Percentiles rank a stretch among this genome's conserved stretches.
Conservation (phyloP, 2,797 vertebrate species). For the Catharus ustulatus region DNA sequence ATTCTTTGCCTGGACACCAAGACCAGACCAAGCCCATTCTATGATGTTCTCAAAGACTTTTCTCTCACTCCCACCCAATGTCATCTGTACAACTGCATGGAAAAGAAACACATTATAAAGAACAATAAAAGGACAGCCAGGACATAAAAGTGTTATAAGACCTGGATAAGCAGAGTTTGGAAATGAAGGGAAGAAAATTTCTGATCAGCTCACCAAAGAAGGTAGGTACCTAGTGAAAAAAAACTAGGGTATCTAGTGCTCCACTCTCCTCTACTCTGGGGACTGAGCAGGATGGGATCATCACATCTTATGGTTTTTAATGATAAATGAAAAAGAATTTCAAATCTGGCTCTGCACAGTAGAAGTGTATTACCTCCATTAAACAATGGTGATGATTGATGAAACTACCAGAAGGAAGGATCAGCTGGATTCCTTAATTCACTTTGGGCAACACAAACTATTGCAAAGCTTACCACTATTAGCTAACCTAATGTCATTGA, state of each 20-base stretch:
- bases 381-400: background rate
- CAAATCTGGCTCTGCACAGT: background rate
- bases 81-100: background rate
- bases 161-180: slow-evolving; percentile 1
- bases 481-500: background rate
- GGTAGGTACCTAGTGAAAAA: background rate
- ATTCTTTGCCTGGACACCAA: background rate
- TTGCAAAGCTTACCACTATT: background rate
- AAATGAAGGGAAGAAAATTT: slow-evolving; percentile 19
- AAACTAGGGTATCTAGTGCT: slow-evolving; percentile 10
- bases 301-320: background rate
- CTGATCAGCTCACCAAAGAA: background rate
- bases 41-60: background rate
- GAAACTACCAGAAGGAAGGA: background rate
- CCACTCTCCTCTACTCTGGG: background rate
- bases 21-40: background rate
- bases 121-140: background rate
- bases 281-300: background rate
- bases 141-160: background rate
- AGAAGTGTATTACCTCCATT: background rate
- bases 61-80: background rate
- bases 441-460: background rate
- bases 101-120: background rate
- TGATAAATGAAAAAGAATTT: background rate
- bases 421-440: background rate